These are phyloP conservation scores for Ophiothrix spiculata DNA, from an alignment of 35 echinoderm and acorn worm species.

Conservation along the genomic window DNA sequence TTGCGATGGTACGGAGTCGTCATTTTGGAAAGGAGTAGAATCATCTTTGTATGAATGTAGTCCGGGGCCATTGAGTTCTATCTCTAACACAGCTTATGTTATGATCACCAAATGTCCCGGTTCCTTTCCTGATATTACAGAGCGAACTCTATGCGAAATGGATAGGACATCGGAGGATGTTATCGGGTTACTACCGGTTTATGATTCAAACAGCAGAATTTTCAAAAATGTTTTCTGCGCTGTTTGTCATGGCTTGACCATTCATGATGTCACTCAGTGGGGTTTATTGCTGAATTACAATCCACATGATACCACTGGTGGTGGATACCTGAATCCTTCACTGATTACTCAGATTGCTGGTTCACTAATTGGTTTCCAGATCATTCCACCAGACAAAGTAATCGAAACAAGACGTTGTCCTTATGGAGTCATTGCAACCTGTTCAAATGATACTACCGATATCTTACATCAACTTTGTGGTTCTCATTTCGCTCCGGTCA, in stretches of 20 bases:
- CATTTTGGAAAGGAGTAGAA: background rate
- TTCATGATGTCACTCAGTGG: constrained; percentile 18
- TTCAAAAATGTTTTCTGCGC: constrained; percentile 62
- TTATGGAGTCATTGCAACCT: background rate
- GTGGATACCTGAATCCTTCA: background rate
- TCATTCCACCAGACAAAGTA: background rate
- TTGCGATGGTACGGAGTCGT: background rate
- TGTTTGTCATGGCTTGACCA: constrained; percentile 29
- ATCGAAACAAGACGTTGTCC: background rate
- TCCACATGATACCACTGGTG: background rate
- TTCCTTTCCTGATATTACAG: background rate
- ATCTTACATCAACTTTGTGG: constrained; percentile 8
- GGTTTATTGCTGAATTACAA: background rate
- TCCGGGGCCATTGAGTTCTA: background rate
- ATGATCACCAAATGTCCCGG: constrained; percentile 35
- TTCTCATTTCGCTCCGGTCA: constrained; percentile 22
- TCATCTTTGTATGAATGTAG: background rate
- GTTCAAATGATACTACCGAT: background rate
- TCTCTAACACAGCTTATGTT: background rate
- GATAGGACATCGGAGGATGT: background rate
- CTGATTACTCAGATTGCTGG: background rate
- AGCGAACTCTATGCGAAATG: constrained; percentile 26
- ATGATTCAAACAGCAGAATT: constrained; percentile 23
- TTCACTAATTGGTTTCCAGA: background rate
- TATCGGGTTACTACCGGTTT: constrained; percentile 44